Evolutionary conservation across 1,140 invertebrate species (phyloP), one percentile per base, ranked within the genome.

Genomic region (Scaptodrosophila lebanonensis): DNA sequence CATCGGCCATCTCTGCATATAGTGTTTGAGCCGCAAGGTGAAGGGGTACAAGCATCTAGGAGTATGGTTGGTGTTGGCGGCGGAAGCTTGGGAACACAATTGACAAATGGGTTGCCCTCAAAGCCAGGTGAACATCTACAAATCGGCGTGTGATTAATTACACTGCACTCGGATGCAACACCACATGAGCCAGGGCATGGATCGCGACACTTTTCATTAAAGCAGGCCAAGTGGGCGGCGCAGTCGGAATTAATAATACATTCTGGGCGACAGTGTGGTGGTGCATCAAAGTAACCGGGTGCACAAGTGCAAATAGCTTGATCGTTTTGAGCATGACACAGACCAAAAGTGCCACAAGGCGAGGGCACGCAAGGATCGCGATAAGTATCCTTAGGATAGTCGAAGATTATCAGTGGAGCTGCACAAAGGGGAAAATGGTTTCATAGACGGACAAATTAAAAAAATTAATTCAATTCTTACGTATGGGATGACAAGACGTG

Each of bases 91-190:
- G 59, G 87, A 2, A 30, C 87, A 71, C 94, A 95, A 27, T 89
- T 89, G 1, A 91, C 89, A 69, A 95, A 95, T 35, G 94, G 94
- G 90, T 95, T 93, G 13, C 94, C 94, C n/a, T 91, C 91, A 65
- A 91, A 93, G 42, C 92, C 92, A 29, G 89, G 66, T 18, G 90
- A 89, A 85, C 95, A 96, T 7, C 91, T 93, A 68, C 95, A 96
- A n/a, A 92, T 91, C 3, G 94, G 93, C 58, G 93, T 94, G 73
- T 97, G 95, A 75, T 95, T 93, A 9, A 94, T 91, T 2, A 95
- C 93, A 63, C 91, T 91, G 83, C 95, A 97, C 64, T 92, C 89
- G n/a, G 95, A 93, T 82, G 93, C 93, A 32, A 92, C 89, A 5
- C 94, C 94, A 86, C 94, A 95, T n/a, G 92, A 95, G 49, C 91